Evolutionary conservation across 2,113 vertebrate species (phyloP).

Genomic region (Apodemus speciosus): DNA sequence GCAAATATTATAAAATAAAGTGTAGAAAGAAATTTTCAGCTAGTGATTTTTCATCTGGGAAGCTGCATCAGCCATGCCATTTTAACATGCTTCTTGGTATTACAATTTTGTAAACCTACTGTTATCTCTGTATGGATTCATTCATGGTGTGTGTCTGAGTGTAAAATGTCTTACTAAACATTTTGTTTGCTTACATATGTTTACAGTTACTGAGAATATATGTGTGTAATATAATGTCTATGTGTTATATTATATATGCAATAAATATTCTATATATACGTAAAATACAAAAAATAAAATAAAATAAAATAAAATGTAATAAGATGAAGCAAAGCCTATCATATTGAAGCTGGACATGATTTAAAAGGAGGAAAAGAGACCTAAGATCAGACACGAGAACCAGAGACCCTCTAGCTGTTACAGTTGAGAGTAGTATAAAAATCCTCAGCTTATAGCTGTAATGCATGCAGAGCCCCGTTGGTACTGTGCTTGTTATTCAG

Average conservation of each 20-base stretch:
- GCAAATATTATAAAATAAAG: not conserved
- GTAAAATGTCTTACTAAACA: not conserved
- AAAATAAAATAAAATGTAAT: too few species aligned
- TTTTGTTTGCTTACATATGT: not conserved
- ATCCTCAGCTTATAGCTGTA: not conserved
- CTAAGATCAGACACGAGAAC: not conserved
- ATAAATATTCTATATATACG: too few species aligned
- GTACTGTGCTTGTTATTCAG: not conserved
- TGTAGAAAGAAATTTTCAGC: too few species aligned
- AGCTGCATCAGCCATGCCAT: too few species aligned
- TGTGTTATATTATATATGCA: not conserved
- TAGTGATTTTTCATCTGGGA: too few species aligned
- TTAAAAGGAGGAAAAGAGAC: not conserved
- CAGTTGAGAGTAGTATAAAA: not conserved
- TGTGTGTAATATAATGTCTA: not conserved
- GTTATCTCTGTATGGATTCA: not conserved
- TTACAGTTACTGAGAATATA: conserved; percentile 8
- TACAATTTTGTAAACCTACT: not conserved
- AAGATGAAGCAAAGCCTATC: not conserved
- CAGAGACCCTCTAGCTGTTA: not conserved
- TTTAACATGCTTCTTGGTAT: too few species aligned
- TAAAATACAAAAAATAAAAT: too few species aligned
- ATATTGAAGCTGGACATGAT: not conserved
- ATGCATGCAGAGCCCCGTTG: not conserved
- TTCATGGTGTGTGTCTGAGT: not conserved